Evolutionary conservation across 1,140 invertebrate species (phyloP).

Genomic region (Dinoponera quadriceps): DNA sequence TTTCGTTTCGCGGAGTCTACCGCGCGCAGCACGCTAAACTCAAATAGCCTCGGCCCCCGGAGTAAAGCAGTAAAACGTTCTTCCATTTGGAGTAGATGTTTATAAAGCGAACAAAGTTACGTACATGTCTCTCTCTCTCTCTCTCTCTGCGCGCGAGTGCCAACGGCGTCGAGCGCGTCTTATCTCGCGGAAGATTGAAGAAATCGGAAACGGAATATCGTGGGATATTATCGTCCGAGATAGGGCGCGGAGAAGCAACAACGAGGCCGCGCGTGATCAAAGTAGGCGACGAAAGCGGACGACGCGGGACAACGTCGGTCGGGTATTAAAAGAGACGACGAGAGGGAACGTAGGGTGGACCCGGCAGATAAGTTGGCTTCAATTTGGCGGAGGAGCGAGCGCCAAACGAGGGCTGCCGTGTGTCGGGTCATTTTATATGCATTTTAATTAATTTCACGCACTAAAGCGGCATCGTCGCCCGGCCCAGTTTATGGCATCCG

Average conservation of each 20-base stretch:
- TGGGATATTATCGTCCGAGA: constrained; percentile 5
- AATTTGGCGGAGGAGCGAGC: constrained; percentile 70
- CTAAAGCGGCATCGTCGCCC: constrained; percentile 69
- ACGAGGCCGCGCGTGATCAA: not conserved
- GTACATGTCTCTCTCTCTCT: not conserved
- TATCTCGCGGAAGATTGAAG: constrained; percentile 1
- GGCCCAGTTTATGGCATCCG: constrained; percentile 68
- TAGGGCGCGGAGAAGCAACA: not conserved
- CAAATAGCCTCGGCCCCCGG: constrained; percentile 21
- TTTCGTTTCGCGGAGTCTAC: constrained; percentile 27
- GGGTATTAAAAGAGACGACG: constrained; percentile 34
- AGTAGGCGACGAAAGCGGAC: not conserved
- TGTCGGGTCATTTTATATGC: constrained; percentile 76
- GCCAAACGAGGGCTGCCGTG: constrained; percentile 34
- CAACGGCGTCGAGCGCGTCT: not conserved
- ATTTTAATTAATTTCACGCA: constrained; percentile 79
- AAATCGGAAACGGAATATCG: constrained; percentile 11
- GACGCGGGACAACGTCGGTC: not conserved
- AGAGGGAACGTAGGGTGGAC: too few species aligned
- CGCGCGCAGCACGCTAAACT: constrained; percentile 6
- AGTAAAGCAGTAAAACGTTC: constrained; percentile 22
- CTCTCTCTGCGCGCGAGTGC: not conserved
- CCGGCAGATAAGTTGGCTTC: constrained; percentile 72
- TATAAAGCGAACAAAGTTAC: constrained; percentile 48
- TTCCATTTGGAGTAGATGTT: constrained; percentile 26